A percentile compares a stretch with the other conserved stretches of the same genome.
Evolutionary conservation across 2,888 invertebrate species (phyloP).

Genomic region (Pyrgus malvae): DNA sequence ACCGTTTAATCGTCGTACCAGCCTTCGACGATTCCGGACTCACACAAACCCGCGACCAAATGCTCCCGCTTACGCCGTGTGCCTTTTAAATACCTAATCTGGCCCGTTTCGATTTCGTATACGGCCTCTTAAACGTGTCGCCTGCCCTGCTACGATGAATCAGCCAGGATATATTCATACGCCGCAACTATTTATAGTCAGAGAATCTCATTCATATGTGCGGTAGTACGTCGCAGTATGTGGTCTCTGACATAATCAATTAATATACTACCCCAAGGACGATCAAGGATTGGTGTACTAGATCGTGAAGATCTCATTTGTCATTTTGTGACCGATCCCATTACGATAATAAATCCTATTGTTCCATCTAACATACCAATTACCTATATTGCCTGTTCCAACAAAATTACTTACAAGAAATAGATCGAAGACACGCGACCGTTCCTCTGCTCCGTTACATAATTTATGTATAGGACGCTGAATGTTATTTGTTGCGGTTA

Average conservation of each 20-base stretch:
- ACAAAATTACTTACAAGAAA: background rate
- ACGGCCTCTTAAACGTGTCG: background rate
- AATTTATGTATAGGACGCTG: background rate
- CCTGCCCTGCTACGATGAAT: conserved; percentile 3
- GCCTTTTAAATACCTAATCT: too few species aligned
- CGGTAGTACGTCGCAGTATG: background rate
- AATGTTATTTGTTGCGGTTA: background rate
- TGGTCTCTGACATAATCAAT: conserved; percentile 7
- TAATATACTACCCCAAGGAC: conserved; percentile 1
- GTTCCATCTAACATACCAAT: conserved; percentile 3
- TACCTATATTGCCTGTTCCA: conserved; percentile 7
- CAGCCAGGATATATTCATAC: conserved; percentile 13
- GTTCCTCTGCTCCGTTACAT: background rate
- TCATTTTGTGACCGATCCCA: background rate
- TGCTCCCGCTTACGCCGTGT: too few species aligned
- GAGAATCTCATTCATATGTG: conserved; percentile 10
- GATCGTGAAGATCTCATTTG: background rate
- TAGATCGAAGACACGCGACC: background rate
- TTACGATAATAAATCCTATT: conserved; percentile 20
- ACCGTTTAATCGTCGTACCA: too few species aligned
- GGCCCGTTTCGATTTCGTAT: background rate
- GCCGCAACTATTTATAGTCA: conserved; percentile 8
- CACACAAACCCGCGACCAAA: too few species aligned
- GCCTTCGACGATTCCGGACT: too few species aligned
- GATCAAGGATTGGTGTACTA: background rate